A percentile compares a stretch with the other conserved stretches of the same genome.
phyloP scores from a whole-genome alignment of 2,797 vertebrate genomes.

The Chaetodon trifasciatus region DNA sequence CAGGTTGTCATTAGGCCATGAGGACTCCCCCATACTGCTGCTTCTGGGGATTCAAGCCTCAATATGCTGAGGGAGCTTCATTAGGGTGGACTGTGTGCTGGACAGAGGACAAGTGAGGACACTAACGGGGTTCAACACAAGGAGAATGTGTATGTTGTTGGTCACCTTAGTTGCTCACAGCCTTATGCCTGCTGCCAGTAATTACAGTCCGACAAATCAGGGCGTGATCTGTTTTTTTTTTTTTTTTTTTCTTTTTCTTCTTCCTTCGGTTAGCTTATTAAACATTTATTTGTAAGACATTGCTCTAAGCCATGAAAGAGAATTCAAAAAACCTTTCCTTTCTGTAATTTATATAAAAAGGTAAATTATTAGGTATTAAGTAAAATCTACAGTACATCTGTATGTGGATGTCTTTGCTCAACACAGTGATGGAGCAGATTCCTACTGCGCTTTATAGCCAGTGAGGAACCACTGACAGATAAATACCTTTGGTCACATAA shows the following conservation, averaged over 20 bases:
- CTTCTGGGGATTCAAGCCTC: slow-evolving; percentile 72
- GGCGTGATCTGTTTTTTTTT: slow-evolving; percentile 53
- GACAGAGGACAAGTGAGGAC: slow-evolving; percentile 73
- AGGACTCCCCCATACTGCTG: slow-evolving; percentile 71
- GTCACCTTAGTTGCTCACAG: slow-evolving; percentile 64
- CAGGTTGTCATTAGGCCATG: slow-evolving; percentile 84
- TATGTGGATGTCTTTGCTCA: slow-evolving; percentile 79
- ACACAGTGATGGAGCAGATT: slow-evolving; percentile 68
- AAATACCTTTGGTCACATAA: slow-evolving; percentile 8
- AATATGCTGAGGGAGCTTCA: slow-evolving; percentile 80
- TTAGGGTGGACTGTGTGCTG: slow-evolving; percentile 77
- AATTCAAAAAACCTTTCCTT: slow-evolving; percentile 81
- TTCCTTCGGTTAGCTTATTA: slow-evolving; percentile 83
- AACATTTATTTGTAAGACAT: slow-evolving; percentile 86
- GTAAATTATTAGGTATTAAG: slow-evolving; percentile 78
- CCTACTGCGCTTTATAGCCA: slow-evolving; percentile 43
- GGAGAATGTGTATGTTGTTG: slow-evolving; percentile 61
- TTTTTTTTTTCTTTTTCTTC: slow-evolving; percentile 57
- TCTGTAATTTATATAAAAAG: slow-evolving; percentile 79
- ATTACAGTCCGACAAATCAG: slow-evolving; percentile 85
- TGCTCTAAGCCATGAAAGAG: slow-evolving; percentile 87
- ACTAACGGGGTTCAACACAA: slow-evolving; percentile 56
- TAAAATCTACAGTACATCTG: slow-evolving; percentile 78
- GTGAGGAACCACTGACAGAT: slow-evolving; percentile 7
- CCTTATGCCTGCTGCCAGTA: slow-evolving; percentile 70